Evolutionary conservation across 2,888 invertebrate genomes (phyloP), one percentile per base, ranked within the genome.

Genomic region (Lathronympha strigana): DNA sequence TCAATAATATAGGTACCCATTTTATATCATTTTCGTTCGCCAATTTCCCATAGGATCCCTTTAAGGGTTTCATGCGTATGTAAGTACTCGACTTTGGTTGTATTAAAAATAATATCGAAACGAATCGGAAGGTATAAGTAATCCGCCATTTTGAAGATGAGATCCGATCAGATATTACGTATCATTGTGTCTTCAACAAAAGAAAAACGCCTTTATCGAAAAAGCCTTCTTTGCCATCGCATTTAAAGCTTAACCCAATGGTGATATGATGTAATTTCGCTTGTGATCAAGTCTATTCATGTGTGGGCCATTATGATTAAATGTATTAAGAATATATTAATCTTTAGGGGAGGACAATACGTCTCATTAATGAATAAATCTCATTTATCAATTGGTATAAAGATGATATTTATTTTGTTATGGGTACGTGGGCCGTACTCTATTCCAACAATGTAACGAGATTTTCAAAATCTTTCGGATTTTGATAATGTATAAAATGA

Each of bases 111-210:
- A 79, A 77, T 78, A 79, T 79, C 72, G 72, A 72, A n/a, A n/a
- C n/a, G 78, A 75, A 79, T 76, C 69, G 74, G 71, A 74, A 70
- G 68, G 68, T 74, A 77, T 73, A 76, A 75, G 79, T 81, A 82
- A 85, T 82, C 77, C 77, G 71, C 78, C 78, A 80, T 83, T n/a
- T 81, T 79, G 74, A 77, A 77, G 79, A 83, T 79, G 79, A 80
- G 79, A 83, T 83, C 76, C 71, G 75, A 74, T 73, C 74, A 72
- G 74, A 77, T 77, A 77, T 76, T 76, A 64, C 64, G 63, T 63
- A 73, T 76, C 76, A 79, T 82, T 83, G 81, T 80, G 75, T 69
- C 71, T 64, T 67, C 67, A 70, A 80, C 82, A 83, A 81, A 80
- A 74, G 78, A 73, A 76, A 78, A 79, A 73, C 73, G 72, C 68